A percentile compares a stretch with the other conserved stretches of the same genome.
These are phyloP conservation scores for Deroplatys truncata DNA, from an alignment of 2,888 invertebrate genomes.

Conservation along the genomic window DNA sequence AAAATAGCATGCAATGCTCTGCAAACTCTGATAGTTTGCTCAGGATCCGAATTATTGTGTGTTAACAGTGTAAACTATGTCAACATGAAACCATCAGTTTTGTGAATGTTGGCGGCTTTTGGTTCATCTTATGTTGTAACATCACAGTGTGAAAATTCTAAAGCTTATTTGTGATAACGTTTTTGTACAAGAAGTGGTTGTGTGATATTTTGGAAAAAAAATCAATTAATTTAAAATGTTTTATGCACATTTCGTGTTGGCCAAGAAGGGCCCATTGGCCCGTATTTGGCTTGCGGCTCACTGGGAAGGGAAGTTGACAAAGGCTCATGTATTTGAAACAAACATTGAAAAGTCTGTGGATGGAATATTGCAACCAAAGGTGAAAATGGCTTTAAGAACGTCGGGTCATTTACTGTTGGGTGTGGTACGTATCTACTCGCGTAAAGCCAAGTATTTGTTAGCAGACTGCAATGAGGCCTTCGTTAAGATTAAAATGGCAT, in stretches of 20 bases:
- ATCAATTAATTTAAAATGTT: slow-evolving; percentile 65
- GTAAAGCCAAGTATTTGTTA: slow-evolving; percentile 96
- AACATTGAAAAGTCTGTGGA: slow-evolving; percentile 99
- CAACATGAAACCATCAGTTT: neutral
- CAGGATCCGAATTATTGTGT: neutral
- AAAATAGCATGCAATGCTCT: neutral
- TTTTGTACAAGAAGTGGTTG: neutral
- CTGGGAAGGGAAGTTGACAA: slow-evolving; percentile 99
- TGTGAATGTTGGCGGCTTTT: neutral
- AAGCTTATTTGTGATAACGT: neutral
- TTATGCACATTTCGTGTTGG: slow-evolving; percentile 99
- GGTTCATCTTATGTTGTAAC: neutral
- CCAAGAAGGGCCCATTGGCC: slow-evolving; percentile 99
- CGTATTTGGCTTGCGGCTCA: slow-evolving; percentile 99
- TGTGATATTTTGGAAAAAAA: neutral
- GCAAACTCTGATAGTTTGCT: neutral
- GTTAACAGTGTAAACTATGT: neutral
- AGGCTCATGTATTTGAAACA: slow-evolving; percentile 99
- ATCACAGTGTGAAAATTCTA: neutral
- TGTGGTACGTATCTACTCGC: slow-evolving; percentile 96
- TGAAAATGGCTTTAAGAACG: slow-evolving; percentile 96
- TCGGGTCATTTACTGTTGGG: slow-evolving; percentile 97
- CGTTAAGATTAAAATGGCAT: slow-evolving; percentile 99
- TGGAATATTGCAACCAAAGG: slow-evolving; percentile 98
- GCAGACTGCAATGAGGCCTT: slow-evolving; percentile 99